A percentile compares a stretch with the other conserved stretches of the same genome.
phyloP scores from a whole-genome alignment of 2,888 invertebrate species.

The Lasioglossum villosulum region DNA sequence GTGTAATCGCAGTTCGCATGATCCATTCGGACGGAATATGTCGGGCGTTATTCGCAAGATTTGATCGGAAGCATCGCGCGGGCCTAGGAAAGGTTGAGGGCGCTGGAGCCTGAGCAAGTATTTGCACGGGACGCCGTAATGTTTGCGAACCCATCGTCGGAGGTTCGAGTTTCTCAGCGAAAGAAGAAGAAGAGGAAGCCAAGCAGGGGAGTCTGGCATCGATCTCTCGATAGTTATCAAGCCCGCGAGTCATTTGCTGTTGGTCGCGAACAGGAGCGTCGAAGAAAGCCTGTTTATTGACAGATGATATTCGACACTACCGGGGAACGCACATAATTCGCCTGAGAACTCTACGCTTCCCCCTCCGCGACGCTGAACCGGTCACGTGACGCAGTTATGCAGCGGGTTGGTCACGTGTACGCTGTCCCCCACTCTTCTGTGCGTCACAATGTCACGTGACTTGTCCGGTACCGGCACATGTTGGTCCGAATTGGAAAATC shows the following conservation, averaged over 20 bases:
- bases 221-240: slow-evolving; percentile 28
- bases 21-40: neutral
- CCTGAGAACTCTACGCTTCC: too few relatives aligned
- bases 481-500: too few relatives aligned
- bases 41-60: neutral
- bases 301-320: slow-evolving; percentile 3
- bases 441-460: too few relatives aligned
- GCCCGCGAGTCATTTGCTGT: slow-evolving; percentile 31
- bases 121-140: slow-evolving; percentile 45
- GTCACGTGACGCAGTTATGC: too few relatives aligned
- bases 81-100: slow-evolving; percentile 38
- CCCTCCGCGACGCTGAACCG: too few relatives aligned
- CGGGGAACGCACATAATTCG: too few relatives aligned
- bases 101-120: slow-evolving; percentile 29
- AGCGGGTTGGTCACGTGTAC: too few relatives aligned
- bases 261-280: slow-evolving; percentile 13
- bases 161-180: neutral
- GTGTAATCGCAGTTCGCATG: neutral
- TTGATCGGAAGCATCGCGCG: slow-evolving; percentile 28
- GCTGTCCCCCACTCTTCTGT: too few relatives aligned
- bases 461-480: too few relatives aligned
- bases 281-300: slow-evolving; percentile 15
- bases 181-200: neutral
- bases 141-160: slow-evolving; percentile 48
- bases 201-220: neutral